Base-by-base conservation (phyloP, 2,797 vertebrate genomes). In the Crocidura indochinensis region DNA sequence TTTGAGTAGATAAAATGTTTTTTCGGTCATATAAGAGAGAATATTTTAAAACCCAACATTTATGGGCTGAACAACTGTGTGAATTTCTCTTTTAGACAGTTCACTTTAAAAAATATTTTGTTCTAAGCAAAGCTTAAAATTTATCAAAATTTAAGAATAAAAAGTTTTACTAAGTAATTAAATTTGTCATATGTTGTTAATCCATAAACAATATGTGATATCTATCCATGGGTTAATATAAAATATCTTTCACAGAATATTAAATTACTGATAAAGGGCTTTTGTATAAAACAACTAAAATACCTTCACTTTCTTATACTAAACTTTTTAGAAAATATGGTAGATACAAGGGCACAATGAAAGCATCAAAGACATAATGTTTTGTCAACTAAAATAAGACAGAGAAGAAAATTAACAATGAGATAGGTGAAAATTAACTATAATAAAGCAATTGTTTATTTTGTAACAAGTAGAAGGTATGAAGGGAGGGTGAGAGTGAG, bases 81-180 rank as follows among this genome's bases (percentile, higher is more conserved):
- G 87, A 44, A 8, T 84, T 77, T 2, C 2, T 2, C 44, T 53
- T 56, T 80, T 46, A 91, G 46, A 77, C n/a, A 84, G 15, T 27
- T 86, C 56, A 67, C 44, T 81, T 44, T 38, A 46, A 93, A 81
- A 6, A 68, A 26, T 8, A 71, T 83, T 82, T 82, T 9, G 22
- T 83, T 73, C 51, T 62, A 27, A 81, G 1, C 9, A 29, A 4
- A 29, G 44, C 27, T 73, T 44, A 19, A 38, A 75, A 26, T 7
- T 62, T 46, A 78, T 29, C 56, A 72, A 62, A 64, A 51, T 56
- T 68, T 93, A 29, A 69, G 8, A 65, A 69, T 44, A 2, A 68
- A 91, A 79, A n/a, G 88, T 24, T 38, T 68, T 84, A 84, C 29
- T 26, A 56, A 86, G 74, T 82, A 77, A 46, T 65, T 90, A 80